Conservation (phyloP, 2,113 vertebrate genomes). For the Oreochromis spilurus region DNA sequence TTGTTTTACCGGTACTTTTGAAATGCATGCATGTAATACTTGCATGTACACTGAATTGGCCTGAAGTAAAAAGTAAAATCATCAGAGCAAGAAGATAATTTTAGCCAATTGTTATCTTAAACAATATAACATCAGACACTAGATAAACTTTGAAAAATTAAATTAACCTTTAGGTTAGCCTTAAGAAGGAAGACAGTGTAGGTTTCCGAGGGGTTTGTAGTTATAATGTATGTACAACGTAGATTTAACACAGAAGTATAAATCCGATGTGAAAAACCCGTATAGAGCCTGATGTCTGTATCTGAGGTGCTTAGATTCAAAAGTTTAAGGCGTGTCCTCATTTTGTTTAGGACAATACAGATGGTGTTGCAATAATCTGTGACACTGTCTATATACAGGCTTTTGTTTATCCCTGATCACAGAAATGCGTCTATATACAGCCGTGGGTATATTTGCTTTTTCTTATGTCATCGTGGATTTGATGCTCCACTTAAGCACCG, state of each 20-base stretch:
- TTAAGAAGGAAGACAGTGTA: not conserved
- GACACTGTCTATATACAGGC: not conserved
- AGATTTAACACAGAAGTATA: not conserved
- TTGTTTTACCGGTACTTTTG: rapidly evolving
- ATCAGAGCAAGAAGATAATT: not conserved
- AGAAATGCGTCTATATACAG: not conserved
- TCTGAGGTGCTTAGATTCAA: not conserved
- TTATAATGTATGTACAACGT: not conserved
- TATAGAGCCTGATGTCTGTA: not conserved
- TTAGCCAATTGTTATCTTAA: not conserved
- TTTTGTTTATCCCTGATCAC: not conserved
- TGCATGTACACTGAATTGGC: not conserved
- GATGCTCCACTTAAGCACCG: rapidly evolving
- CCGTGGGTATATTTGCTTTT: not conserved
- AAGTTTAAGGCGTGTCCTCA: not conserved
- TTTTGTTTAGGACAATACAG: not conserved
- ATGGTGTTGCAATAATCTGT: not conserved
- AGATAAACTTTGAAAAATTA: not conserved
- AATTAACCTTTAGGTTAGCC: not conserved
- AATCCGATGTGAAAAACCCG: not conserved
- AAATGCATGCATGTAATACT: not conserved
- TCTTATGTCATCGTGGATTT: rapidly evolving
- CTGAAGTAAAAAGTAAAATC: not conserved
- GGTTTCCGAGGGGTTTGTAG: not conserved
- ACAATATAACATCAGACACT: not conserved